Conservation (phyloP, 64 coral and sea anemone species). For the Hydrozoanthus tunicans region DNA sequence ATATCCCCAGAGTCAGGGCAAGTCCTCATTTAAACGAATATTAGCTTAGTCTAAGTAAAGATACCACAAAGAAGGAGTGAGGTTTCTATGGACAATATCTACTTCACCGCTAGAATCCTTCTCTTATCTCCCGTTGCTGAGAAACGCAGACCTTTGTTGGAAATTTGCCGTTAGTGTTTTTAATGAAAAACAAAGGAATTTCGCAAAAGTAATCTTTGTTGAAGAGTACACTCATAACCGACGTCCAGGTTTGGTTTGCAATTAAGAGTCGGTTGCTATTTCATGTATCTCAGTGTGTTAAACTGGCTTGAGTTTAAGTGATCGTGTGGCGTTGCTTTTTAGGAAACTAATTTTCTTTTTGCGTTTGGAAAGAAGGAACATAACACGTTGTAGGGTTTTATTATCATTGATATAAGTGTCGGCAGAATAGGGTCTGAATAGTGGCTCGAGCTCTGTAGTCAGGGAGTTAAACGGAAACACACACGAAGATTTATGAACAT, state of each 20-base stretch:
- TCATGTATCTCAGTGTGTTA: background rate
- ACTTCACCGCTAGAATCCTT: slow-evolving; percentile 44
- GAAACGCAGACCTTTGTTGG: slow-evolving; percentile 52
- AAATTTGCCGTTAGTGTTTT: slow-evolving; percentile 50
- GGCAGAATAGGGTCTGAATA: background rate
- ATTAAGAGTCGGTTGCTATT: background rate
- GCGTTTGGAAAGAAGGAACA: background rate
- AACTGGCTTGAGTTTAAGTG: background rate
- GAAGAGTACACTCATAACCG: background rate
- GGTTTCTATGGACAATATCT: slow-evolving; percentile 49
- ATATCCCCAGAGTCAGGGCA: slow-evolving; percentile 27
- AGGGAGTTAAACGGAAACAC: background rate
- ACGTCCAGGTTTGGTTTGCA: background rate
- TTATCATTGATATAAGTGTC: background rate
- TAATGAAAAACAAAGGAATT: slow-evolving; percentile 61
- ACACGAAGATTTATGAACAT: background rate
- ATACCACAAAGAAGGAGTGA: background rate
- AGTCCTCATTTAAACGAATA: slow-evolving; percentile 51
- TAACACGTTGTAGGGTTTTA: background rate
- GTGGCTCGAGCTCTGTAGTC: background rate
- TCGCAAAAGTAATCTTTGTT: slow-evolving; percentile 47
- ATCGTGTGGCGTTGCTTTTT: background rate
- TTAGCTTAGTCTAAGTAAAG: slow-evolving; percentile 48
- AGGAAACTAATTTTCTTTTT: background rate
- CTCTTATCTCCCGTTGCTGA: slow-evolving; percentile 39